A percentile compares a stretch with the other conserved stretches of the same genome.
These are phyloP conservation scores for Halisarca cf. caerulea DNA, from an alignment of 37 sponge, comb jelly and placozoan genomes.

Conservation along the genomic window DNA sequence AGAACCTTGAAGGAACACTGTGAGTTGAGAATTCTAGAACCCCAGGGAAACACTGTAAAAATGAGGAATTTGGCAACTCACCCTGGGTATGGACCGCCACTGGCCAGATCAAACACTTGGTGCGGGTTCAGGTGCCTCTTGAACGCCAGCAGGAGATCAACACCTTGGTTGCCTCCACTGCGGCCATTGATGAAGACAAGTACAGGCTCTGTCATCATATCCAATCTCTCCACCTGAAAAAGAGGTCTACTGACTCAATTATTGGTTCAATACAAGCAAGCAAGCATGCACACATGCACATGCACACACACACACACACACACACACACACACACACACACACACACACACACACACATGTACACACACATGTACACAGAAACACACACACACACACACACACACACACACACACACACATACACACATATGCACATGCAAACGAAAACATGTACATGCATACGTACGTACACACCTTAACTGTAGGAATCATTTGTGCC, in stretches of 20 bases:
- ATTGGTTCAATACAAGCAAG: not conserved
- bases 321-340: not conserved
- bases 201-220: conserved; percentile 51
- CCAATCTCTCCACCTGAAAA: conserved; percentile 41
- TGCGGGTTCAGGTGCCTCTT: conserved; percentile 84
- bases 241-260: not conserved
- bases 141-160: conserved; percentile 69
- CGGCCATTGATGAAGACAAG: conserved; percentile 84
- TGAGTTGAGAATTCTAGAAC: too few species aligned
- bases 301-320: not conserved
- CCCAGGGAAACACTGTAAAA: too few species aligned
- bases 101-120: conserved; percentile 82
- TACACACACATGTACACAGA: conserved; percentile 7
- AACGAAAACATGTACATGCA: not conserved
- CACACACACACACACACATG: conserved; percentile 26
- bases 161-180: conserved; percentile 94
- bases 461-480: conserved; percentile 24
- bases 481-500: conserved; percentile 36
- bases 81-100: conserved; percentile 90
- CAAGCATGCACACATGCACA: not conserved
- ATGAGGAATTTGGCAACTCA: too few species aligned
- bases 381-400: conserved; percentile 14
- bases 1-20: too few species aligned
- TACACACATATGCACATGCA: not conserved
- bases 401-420: conserved; percentile 26